Base-by-base conservation (phyloP, 2,888 invertebrate species). In the Hypomecis punctinalis region DNA sequence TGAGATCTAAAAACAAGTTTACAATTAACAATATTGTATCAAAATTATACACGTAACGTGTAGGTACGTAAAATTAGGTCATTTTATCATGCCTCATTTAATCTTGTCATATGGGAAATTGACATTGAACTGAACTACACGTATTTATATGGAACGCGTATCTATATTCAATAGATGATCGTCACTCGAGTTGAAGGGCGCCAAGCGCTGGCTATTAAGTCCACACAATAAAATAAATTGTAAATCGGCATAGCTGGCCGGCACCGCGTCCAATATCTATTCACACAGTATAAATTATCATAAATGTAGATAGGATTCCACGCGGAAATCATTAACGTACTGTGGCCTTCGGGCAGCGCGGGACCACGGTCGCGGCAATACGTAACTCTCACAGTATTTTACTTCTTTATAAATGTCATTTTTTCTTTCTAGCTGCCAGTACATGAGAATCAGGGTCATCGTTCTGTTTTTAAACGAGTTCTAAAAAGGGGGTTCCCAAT, bases 251-350 rank as follows among this genome's bases (percentile, higher is more conserved):
- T 63, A 57, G 60, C 53, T 55, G 63, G 63, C 68, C 58, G 64
- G 64, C 65, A 46, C 66, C 66, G 60, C 71, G 67, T 70, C 64
- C 69, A 71, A 73, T 68, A 63, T 46, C 65, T 72, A 71, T 74
- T 73, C 76, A 75, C 73, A 80, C 76, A 78, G 76, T 79, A 76
- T 78, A 78, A 77, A 80, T 79, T 79, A 80, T 78, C 46, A 47
- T 47, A n/a, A n/a, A 56, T 81, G 81, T 81, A 81, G 81, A 84
- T 85, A 81, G 81, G 82, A 86, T 85, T 83, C 83, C 74, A 87
- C 76, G 74, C 88, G 89, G 89, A 89, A 88, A 82, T 86, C 80
- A 86, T 87, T 84, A 84, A 76, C 76, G 79, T 78, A 76, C 69
- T 69, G 81, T 78, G 89, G 84, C 90, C 90, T 90, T 89, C 86